These are phyloP conservation scores for Macroglossus sobrinus DNA, from an alignment of 2,113 vertebrate genomes.

Conservation along the genomic window DNA sequence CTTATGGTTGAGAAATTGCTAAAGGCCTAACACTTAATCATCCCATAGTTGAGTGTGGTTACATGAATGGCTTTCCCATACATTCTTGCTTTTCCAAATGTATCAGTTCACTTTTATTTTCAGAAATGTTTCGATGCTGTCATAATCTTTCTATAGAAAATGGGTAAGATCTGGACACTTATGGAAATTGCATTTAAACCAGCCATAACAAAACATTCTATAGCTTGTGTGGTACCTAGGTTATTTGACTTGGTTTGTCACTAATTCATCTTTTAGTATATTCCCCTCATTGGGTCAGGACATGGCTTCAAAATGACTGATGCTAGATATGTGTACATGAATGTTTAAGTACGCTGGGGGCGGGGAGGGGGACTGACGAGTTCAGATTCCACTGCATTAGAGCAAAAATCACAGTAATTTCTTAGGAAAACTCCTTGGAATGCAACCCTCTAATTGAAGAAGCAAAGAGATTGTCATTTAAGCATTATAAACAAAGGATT, in stretches of 20 bases:
- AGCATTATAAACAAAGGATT: not conserved
- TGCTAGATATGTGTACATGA: not conserved
- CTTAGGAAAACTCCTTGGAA: not conserved
- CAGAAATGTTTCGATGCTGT: not conserved
- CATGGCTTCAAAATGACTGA: not conserved
- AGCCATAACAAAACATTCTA: not conserved
- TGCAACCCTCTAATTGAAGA: not conserved
- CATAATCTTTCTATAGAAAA: not conserved
- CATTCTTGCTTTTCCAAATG: not conserved
- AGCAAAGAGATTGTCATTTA: constrained; percentile 5
- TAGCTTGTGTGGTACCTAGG: not conserved
- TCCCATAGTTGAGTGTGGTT: not conserved
- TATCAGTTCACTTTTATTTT: not conserved
- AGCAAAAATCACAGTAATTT: not conserved
- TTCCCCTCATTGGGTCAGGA: not conserved
- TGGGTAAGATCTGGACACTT: not conserved
- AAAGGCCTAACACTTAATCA: not conserved
- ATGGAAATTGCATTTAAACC: not conserved
- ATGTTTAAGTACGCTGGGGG: not conserved
- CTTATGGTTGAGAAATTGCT: not conserved
- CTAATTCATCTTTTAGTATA: not conserved
- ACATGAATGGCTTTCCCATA: not conserved
- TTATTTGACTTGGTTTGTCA: not conserved
- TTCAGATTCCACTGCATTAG: not conserved
- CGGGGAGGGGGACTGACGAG: not conserved